phyloP scores from a whole-genome alignment of 2,888 invertebrate genomes.

The Archaeoteleia sp. region DNA sequence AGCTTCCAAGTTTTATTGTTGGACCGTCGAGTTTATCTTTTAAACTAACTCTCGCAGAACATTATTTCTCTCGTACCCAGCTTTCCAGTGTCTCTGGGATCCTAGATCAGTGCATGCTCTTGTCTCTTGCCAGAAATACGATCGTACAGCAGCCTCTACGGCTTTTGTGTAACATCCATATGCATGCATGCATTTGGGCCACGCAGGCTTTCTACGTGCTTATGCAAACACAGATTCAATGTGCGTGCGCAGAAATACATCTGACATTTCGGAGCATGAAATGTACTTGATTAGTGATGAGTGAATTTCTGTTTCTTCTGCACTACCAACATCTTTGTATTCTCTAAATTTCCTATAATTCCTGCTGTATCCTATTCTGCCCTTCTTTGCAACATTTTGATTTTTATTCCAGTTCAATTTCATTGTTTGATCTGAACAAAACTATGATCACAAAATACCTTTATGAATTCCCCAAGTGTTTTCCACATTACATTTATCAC shows the following conservation, averaged over 20 bases:
- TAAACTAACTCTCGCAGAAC: constrained; percentile 33
- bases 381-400: no score
- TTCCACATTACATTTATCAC: no score
- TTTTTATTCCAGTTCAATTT: no score
- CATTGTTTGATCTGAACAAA: no score
- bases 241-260: constrained; percentile 25
- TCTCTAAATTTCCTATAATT: constrained; percentile 6
- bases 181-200: constrained; percentile 26
- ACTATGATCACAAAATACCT: no score
- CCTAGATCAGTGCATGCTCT: constrained; percentile 32
- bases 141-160: constrained; percentile 9
- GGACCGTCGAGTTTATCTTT: constrained; percentile 38
- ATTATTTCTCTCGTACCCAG: constrained; percentile 37
- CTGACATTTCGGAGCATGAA: constrained; percentile 20
- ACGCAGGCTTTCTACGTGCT: constrained; percentile 24
- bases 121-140: constrained; percentile 34
- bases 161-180: constrained; percentile 34
- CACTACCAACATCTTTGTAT: constrained; percentile 14
- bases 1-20: constrained; percentile 44
- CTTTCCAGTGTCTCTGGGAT: constrained; percentile 24
- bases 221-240: constrained; percentile 5
- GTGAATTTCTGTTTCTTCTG: not conserved
- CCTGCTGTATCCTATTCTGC: not conserved
- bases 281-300: constrained; percentile 28
- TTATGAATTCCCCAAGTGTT: no score